Evolutionary conservation across 2,797 vertebrate genomes (phyloP).

Genomic region (Notolepis coatsorum): DNA sequence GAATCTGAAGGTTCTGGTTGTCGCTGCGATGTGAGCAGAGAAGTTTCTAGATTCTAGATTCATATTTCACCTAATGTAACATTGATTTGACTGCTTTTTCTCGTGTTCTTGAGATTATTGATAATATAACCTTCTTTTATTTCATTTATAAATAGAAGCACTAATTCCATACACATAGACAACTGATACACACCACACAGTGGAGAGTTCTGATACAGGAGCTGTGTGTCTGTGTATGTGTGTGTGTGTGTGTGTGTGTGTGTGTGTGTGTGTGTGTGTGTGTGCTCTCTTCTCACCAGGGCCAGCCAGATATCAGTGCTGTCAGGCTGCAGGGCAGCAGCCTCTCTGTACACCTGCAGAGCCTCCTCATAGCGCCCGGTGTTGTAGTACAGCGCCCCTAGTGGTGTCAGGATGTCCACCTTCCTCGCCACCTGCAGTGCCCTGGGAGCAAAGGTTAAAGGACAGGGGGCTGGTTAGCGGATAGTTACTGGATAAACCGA

Average conservation of each 20-base stretch:
- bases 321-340: slow-evolving; percentile 83
- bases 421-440: slow-evolving; percentile 89
- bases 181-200: not conserved
- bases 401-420: slow-evolving; percentile 89
- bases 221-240: not conserved
- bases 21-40: too few species aligned
- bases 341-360: slow-evolving; percentile 90
- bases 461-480: not conserved
- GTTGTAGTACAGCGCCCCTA: slow-evolving; percentile 97
- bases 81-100: too few species aligned
- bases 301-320: slow-evolving; percentile 90
- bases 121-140: too few species aligned
- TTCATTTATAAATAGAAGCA: too few species aligned
- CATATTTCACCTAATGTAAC: too few species aligned
- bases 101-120: too few species aligned
- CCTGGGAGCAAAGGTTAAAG: slow-evolving; percentile 71
- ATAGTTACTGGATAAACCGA: too few species aligned
- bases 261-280: too few species aligned
- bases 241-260: not conserved
- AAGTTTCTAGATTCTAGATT: too few species aligned
- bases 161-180: too few species aligned
- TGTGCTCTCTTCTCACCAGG: slow-evolving; percentile 89
- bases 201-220: not conserved
- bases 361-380: slow-evolving; percentile 93
- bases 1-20: too few species aligned